phyloP scores from a whole-genome alignment of 2,113 vertebrate genomes.

The Sinosuthora webbiana region DNA sequence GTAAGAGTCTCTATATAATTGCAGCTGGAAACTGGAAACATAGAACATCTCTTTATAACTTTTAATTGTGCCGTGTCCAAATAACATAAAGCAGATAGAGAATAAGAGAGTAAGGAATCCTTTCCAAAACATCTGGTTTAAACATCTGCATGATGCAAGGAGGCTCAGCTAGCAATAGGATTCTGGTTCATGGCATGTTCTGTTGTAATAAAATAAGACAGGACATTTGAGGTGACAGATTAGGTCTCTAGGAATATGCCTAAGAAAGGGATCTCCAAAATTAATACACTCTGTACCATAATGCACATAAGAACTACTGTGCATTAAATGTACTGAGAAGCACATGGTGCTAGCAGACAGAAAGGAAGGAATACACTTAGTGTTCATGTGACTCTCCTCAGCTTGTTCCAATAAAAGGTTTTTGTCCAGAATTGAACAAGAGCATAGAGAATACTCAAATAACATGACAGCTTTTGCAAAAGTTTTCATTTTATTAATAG shows the following conservation, averaged over 20 bases:
- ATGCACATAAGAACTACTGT: background rate
- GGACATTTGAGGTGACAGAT: background rate
- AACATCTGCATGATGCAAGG: background rate
- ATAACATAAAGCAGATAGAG: background rate
- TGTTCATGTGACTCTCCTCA: background rate
- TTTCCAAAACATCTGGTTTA: background rate
- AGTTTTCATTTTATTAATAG: background rate
- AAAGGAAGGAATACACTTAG: background rate
- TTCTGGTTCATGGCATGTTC: background rate
- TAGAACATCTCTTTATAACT: background rate
- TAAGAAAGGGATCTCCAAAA: background rate
- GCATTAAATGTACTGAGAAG: background rate
- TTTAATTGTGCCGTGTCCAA: background rate
- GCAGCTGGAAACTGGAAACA: background rate
- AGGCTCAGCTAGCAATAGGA: background rate
- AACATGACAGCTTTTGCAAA: background rate
- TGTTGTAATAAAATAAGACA: background rate
- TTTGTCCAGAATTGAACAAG: background rate
- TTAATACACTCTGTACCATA: background rate
- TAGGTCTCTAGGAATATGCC: background rate
- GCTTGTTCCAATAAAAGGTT: background rate
- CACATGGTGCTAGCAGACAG: accelerated
- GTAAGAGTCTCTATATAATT: background rate
- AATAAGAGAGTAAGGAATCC: background rate
- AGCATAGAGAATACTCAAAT: background rate